Base-by-base conservation (phyloP, 2,888 invertebrate genomes). In the Patella ulyssiponensis region DNA sequence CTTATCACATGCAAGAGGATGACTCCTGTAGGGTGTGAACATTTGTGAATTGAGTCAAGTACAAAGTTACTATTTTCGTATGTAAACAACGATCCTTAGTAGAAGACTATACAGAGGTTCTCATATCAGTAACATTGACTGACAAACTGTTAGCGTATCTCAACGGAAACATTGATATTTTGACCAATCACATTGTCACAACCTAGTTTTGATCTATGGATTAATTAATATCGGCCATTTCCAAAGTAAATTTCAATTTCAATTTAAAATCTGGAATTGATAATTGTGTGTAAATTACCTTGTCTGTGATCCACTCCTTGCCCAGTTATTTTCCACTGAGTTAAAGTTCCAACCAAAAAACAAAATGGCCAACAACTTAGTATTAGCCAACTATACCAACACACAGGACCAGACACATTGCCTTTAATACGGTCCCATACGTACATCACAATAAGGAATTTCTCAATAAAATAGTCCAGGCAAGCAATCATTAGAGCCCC, bases 391-490 rank as follows among this genome's bases (percentile, higher is more conserved):
- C 95, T 95, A 89, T 94, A 93, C 92, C 95, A 94, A 90, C 95
- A 95, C 1, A 95, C 94, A 1, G 94, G 93, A 74, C 81, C 76
- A 7, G 90, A 87, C 54, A 77, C 74, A n/a, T 86, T 87, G 5
- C 90, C 89, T 85, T 94, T 94, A 54, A 95, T 94, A 20, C 95
- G 93, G 82, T 94, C 94, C 94, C 95, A 94, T 56, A 95, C 93
- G 95, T 95, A 95, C 84, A 86, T 77, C 80, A 92, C 93, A 93
- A 95, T 94, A 86, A 94, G 92, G 91, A 95, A 93, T 88, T 94
- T 93, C 90, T 95, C 95, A 79, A 95, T 93, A 91, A 95, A 95
- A 91, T 95, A 96, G 92, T 96, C 96, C 77, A 95, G 92, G 3
- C 95, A 94, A 17, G 94, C 93, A 14, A 95, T 94, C 83, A 95